phyloP scores from a whole-genome alignment of 2,888 invertebrate genomes.

The Carpatolechia fugitivella region DNA sequence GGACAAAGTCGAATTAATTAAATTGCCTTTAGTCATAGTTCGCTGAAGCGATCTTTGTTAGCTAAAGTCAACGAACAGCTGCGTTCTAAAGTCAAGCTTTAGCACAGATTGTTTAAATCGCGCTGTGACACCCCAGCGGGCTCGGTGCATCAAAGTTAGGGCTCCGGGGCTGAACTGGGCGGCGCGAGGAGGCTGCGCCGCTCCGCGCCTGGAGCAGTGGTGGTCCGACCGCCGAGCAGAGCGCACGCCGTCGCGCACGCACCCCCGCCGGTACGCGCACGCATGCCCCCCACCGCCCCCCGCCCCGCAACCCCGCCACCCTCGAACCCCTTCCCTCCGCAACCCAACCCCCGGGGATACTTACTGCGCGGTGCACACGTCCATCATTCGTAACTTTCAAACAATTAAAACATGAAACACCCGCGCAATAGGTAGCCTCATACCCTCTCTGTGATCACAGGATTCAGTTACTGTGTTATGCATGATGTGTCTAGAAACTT shows the following conservation, averaged over 20 bases:
- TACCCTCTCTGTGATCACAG: neutral
- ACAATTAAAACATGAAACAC: constrained; percentile 21
- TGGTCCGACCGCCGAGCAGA: constrained; percentile 66
- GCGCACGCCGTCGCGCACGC: constrained; percentile 71
- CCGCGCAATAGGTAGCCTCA: constrained; percentile 16
- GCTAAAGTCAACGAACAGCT: no score
- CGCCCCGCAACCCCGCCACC: constrained; percentile 17
- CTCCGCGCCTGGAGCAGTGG: constrained; percentile 56
- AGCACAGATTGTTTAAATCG: neutral
- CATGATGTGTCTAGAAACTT: constrained; percentile 9
- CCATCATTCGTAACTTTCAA: constrained; percentile 29
- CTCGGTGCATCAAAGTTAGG: neutral
- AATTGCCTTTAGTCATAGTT: no score
- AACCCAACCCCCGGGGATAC: constrained; percentile 48
- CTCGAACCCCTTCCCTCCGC: constrained; percentile 22
- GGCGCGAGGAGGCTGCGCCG: constrained; percentile 13
- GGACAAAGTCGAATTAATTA: no score
- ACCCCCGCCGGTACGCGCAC: constrained; percentile 73
- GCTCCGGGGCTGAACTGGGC: neutral
- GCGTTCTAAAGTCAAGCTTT: neutral
- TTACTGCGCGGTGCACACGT: constrained; percentile 45
- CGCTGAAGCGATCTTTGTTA: no score
- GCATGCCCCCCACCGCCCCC: constrained; percentile 34
- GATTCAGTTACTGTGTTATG: constrained; percentile 1
- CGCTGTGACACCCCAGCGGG: neutral